Base-by-base conservation (phyloP, 2,888 invertebrate species). In the Phengaris alcon region DNA sequence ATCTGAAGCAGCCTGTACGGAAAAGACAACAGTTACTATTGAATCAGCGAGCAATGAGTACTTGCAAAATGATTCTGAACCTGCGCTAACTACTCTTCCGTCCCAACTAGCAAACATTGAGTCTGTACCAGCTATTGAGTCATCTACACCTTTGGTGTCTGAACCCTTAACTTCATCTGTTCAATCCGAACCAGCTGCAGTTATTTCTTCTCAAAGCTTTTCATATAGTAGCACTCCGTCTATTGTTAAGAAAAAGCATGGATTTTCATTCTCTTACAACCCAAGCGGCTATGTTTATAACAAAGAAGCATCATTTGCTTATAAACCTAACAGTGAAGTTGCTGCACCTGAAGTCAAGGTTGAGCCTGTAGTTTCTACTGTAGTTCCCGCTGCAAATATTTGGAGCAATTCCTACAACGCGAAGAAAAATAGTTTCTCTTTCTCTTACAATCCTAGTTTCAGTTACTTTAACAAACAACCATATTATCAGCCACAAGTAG, bases 221-320 rank as follows among this genome's bases (percentile, higher is more conserved):
- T 54, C 72, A 35, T 52, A 72, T 13, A 54, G 22, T 72, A 54
- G 13, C 8, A 72, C 22, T 12, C 72, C 72, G 6, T 22, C 52
- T 12, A 13, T 22, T 51, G 51, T 12, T 52, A 72, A 72, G 72
- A 72, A 72, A 54, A 72, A 72, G 13, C 72, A 54, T 54, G 72
- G 72, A 15, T 72, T 72, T 72, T 72, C 72, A 35, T 72, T 72
- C 52, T 72, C 72, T 72, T 72, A 52, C 35, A 52, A 22, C 35
- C 72, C 72, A 22, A 54, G 52, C 4, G 72, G 72, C 35, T 70
- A 72, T 13, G 13, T 44, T 64, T 64, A 64, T 64, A 64, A 64
- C 64, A 64, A 64, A 64, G 64, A 64, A 12, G 64, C 64, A 64
- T 44, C 64, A 64, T 64, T 44, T 10, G 35, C 35, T 48, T 69